Evolutionary conservation across 2,113 vertebrate species (phyloP).

Genomic region (Prochilodus magdalenae): DNA sequence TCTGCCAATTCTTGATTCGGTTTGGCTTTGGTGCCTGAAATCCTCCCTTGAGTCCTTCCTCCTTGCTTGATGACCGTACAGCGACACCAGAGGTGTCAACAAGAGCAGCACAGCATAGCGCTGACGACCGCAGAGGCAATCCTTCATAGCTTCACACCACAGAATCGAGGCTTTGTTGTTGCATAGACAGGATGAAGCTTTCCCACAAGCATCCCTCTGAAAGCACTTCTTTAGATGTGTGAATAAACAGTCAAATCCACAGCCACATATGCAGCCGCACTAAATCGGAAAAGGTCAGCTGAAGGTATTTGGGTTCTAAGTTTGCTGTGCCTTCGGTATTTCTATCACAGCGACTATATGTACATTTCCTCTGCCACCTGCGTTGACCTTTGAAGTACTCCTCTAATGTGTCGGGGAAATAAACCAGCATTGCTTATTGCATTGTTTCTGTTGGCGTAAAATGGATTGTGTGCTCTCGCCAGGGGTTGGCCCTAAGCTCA

Average conservation of each 20-base stretch:
- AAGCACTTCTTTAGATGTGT: slow-evolving; percentile 14
- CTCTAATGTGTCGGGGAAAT: neutral
- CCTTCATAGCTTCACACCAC: slow-evolving; percentile 15
- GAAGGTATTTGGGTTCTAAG: neutral
- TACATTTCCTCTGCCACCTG: neutral
- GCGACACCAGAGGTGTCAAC: slow-evolving; percentile 29
- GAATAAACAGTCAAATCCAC: neutral
- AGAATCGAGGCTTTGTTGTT: neutral
- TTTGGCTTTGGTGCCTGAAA: neutral
- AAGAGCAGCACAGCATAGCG: neutral
- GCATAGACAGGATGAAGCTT: slow-evolving; percentile 17
- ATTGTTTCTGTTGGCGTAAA: neutral
- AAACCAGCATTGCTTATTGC: neutral
- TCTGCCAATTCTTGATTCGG: neutral
- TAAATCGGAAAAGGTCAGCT: slow-evolving; percentile 8
- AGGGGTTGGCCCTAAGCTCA: neutral
- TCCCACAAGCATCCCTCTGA: slow-evolving; percentile 4
- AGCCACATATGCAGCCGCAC: neutral
- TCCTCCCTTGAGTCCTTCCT: slow-evolving; percentile 1
- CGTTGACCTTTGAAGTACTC: slow-evolving; percentile 1
- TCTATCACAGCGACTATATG: neutral
- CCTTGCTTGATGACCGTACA: slow-evolving; percentile 1
- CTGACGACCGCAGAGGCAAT: slow-evolving; percentile 12
- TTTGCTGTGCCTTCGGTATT: neutral
- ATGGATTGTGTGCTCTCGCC: neutral